phyloP scores from a whole-genome alignment of 2,888 invertebrate genomes.

The Bombylius discolor region DNA sequence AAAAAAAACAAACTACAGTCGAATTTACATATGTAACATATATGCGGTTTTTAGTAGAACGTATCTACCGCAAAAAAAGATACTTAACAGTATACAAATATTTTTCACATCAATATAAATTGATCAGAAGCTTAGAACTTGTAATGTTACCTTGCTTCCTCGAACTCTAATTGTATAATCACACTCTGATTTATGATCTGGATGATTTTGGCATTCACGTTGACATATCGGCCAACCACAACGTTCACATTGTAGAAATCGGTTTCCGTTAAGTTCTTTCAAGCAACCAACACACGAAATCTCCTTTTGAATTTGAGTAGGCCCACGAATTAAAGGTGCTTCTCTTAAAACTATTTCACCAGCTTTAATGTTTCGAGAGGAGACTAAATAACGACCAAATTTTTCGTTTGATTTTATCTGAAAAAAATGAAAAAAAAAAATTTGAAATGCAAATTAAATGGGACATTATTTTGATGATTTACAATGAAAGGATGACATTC shows the following conservation, averaged over 20 bases:
- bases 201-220: constrained; percentile 45
- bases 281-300: constrained; percentile 38
- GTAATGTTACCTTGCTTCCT: constrained; percentile 45
- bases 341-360: constrained; percentile 64
- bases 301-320: constrained; percentile 49
- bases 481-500: constrained; percentile 54
- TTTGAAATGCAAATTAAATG: too few species aligned
- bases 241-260: constrained; percentile 40
- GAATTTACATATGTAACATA: too few species aligned
- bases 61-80: too few species aligned
- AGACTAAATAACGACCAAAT: constrained; percentile 56
- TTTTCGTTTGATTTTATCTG: constrained; percentile 45
- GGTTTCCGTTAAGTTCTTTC: constrained; percentile 38
- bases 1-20: too few species aligned
- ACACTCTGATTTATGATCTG: constrained; percentile 57
- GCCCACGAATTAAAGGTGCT: constrained; percentile 56
- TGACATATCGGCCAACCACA: constrained; percentile 79
- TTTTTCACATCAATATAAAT: neutral
- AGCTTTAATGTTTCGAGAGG: constrained; percentile 52
- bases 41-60: neutral
- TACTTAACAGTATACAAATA: too few species aligned
- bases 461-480: constrained; percentile 3
- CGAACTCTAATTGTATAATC: constrained; percentile 46
- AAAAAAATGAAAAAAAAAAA: neutral
- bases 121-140: too few species aligned